Conservation (phyloP, 2,797 vertebrate species). For the Anniella stebbinsi region DNA sequence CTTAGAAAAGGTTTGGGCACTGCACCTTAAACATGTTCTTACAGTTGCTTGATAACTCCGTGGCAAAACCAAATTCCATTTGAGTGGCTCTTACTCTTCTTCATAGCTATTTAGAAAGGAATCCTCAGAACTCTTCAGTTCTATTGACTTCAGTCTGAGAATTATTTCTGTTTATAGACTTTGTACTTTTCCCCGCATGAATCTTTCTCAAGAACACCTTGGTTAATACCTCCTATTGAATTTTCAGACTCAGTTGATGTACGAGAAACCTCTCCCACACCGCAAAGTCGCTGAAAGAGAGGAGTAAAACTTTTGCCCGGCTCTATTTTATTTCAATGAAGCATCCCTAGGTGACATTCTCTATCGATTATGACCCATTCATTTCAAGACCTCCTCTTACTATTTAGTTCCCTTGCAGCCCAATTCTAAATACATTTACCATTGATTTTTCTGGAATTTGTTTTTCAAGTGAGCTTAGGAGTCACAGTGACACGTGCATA, state of each 20-base stretch:
- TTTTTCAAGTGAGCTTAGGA: not conserved
- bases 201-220: not conserved
- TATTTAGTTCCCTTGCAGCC: not conserved
- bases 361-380: not conserved
- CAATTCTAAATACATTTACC: not conserved
- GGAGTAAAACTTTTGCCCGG: not conserved
- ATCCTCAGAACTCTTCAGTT: not conserved
- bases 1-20: constrained; percentile 7
- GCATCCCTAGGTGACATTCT: not conserved
- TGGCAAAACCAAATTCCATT: not conserved
- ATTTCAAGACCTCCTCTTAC: not conserved
- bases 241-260: not conserved
- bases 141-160: constrained; percentile 3
- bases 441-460: not conserved
- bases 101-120: constrained; percentile 6
- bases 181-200: constrained; percentile 1
- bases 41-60: not conserved
- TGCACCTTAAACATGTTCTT: not conserved
- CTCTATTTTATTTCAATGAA: not conserved
- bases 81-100: not conserved
- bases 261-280: not conserved
- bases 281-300: not conserved
- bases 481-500: not conserved
- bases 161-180: constrained; percentile 7
- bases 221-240: not conserved